Conservation (phyloP, 1,140 invertebrate genomes). For the Aphaenogaster floridana region DNA sequence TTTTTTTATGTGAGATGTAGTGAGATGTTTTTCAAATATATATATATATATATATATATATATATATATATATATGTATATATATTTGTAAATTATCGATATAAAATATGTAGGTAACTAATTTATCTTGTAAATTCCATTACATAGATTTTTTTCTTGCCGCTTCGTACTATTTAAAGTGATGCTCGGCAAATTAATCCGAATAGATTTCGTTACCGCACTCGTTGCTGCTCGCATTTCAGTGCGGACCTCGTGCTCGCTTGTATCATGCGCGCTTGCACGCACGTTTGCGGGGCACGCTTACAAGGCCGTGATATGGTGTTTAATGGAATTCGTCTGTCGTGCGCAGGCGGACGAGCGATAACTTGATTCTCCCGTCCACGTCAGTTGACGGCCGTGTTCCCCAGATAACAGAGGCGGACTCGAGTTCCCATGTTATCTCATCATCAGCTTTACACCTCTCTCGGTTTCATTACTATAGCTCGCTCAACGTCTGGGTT, state of each 20-base stretch:
- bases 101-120: background rate
- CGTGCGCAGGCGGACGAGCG: conserved; percentile 17
- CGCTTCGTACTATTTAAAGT: background rate
- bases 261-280: background rate
- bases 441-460: conserved; percentile 29
- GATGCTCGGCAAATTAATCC: background rate
- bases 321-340: conserved; percentile 51
- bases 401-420: conserved; percentile 46
- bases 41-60: no score
- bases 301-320: conserved; percentile 40
- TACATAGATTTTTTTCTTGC: background rate
- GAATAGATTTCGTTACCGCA: conserved; percentile 33
- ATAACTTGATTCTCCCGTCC: conserved; percentile 59
- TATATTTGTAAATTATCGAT: background rate
- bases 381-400: conserved; percentile 29
- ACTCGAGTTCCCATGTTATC: conserved; percentile 40
- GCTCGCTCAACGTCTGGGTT: background rate
- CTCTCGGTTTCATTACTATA: background rate
- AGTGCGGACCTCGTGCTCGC: background rate
- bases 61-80: background rate
- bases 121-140: background rate
- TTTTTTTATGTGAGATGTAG: background rate
- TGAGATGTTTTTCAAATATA: background rate
- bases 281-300: conserved; percentile 16
- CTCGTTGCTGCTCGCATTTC: conserved; percentile 21